Percentiles rank a stretch among this genome's conserved stretches.
Evolutionary conservation across 2,888 invertebrate species (phyloP).

Genomic region (Vesta saturnalis): DNA sequence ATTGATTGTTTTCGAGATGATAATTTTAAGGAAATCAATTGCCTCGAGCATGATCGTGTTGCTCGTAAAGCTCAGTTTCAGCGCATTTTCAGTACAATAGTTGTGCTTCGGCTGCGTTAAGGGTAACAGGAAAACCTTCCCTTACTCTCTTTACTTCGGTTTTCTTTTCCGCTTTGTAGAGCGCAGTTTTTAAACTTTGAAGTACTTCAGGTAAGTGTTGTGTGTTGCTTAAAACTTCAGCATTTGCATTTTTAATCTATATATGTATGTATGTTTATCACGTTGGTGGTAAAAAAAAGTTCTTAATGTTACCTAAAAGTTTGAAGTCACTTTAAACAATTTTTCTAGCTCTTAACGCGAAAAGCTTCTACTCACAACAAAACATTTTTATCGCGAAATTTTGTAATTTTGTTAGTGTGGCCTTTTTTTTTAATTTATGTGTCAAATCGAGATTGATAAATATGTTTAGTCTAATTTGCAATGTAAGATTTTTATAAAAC

Average conservation of each 20-base stretch:
- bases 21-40: slow-evolving; percentile 24
- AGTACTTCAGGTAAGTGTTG: slow-evolving; percentile 11
- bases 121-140: slow-evolving; percentile 45
- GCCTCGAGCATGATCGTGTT: slow-evolving; percentile 43
- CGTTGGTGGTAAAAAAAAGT: neutral
- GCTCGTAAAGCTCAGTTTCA: slow-evolving; percentile 46
- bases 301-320: too few species aligned
- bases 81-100: slow-evolving; percentile 51
- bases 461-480: too few species aligned
- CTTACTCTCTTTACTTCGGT: slow-evolving; percentile 31
- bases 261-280: neutral
- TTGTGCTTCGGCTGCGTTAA: slow-evolving; percentile 52
- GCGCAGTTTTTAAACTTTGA: slow-evolving; percentile 15
- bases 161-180: slow-evolving; percentile 29
- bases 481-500: too few species aligned
- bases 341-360: neutral
- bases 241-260: neutral
- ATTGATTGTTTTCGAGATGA: slow-evolving; percentile 5
- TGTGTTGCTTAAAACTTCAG: neutral
- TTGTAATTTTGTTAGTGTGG: too few species aligned
- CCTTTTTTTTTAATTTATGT: too few species aligned
- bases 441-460: too few species aligned
- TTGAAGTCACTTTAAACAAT: neutral
- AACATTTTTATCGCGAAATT: too few species aligned
- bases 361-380: too few species aligned